These are phyloP conservation scores for Tragelaphus buxtoni DNA, from an alignment of 2,113 vertebrate species.

Conservation along the genomic window DNA sequence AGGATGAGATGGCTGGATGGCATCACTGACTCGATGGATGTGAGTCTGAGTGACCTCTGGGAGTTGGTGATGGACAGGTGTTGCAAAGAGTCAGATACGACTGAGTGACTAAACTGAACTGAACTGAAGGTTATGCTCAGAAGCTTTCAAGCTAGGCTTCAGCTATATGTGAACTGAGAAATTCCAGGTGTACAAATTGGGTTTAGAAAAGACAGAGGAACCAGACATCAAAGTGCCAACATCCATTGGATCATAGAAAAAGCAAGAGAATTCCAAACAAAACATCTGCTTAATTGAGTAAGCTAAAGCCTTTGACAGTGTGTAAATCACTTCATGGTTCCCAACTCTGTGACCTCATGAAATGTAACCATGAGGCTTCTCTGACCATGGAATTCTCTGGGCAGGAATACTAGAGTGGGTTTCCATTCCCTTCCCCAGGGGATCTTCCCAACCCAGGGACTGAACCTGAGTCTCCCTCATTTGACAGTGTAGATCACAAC, in stretches of 20 bases:
- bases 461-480: neutral
- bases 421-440: neutral
- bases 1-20: no score
- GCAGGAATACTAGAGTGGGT: neutral
- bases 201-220: neutral
- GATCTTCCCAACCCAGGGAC: neutral
- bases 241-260: neutral
- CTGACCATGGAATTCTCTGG: neutral
- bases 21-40: no score
- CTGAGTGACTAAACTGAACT: no score
- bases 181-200: neutral
- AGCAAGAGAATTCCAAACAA: neutral
- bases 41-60: no score
- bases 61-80: no score
- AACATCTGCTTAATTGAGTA: neutral
- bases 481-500: neutral
- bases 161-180: neutral
- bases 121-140: neutral
- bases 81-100: no score
- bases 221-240: neutral
- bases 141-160: neutral
- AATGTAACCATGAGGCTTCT: neutral
- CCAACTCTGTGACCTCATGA: neutral
- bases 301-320: neutral
- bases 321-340: neutral